A percentile compares a stretch with the other conserved stretches of the same genome.
These are phyloP conservation scores for Colletes collaris DNA, from an alignment of 2,888 invertebrate genomes.

Conservation along the genomic window DNA sequence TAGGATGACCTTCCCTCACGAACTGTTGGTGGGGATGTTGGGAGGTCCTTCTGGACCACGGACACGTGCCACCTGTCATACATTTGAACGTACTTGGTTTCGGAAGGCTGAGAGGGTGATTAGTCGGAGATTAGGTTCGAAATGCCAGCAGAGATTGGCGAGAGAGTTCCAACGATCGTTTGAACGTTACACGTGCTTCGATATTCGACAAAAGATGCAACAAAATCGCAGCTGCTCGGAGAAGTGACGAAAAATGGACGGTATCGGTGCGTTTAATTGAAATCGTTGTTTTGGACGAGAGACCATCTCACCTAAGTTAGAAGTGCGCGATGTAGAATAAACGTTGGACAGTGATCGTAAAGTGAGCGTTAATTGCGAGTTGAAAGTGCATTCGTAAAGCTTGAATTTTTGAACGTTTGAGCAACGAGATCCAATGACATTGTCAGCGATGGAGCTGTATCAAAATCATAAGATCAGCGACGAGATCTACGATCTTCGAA, in stretches of 20 bases:
- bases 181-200: not conserved
- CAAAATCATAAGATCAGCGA: conserved; percentile 59
- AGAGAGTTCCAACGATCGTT: not conserved
- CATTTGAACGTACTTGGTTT: conserved; percentile 72
- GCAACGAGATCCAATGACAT: conserved; percentile 23
- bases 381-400: not conserved
- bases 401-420: not conserved
- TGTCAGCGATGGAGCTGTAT: conserved; percentile 64
- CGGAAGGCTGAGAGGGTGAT: conserved; percentile 65
- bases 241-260: not conserved
- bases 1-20: conserved; percentile 71
- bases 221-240: not conserved
- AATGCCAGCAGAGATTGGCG: conserved; percentile 31
- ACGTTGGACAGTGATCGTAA: not conserved
- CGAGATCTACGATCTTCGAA: conserved; percentile 57
- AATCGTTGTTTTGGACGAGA: not conserved
- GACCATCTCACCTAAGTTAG: no score
- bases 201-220: not conserved
- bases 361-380: not conserved
- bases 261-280: not conserved
- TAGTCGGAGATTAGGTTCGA: conserved; percentile 60
- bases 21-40: conserved; percentile 70
- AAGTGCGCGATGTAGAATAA: not conserved
- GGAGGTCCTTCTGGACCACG: conserved; percentile 75
- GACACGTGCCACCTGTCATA: conserved; percentile 81